Percentiles rank a stretch among this genome's conserved stretches.
Evolutionary conservation across 2,888 invertebrate species (phyloP).

Genomic region (Lordiphosa fenestrarum): DNA sequence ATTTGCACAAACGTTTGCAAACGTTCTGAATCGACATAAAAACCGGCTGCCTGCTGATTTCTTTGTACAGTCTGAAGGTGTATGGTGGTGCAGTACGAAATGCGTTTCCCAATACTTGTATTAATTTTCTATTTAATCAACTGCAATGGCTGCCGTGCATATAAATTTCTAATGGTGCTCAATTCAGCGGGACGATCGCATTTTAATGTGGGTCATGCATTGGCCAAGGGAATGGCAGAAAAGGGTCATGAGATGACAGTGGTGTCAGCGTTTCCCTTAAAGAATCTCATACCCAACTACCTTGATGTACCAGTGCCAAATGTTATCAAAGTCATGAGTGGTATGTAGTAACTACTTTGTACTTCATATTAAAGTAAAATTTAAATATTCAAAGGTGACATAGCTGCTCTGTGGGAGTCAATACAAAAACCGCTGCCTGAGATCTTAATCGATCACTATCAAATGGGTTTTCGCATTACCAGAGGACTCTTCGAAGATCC

Average conservation of each 20-base stretch:
- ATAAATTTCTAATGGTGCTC: slow-evolving; percentile 49
- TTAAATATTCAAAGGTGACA: slow-evolving; percentile 12
- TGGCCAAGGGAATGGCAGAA: slow-evolving; percentile 73
- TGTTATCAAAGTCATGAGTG: slow-evolving; percentile 21
- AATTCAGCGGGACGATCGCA: slow-evolving; percentile 55
- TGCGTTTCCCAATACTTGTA: slow-evolving; percentile 12
- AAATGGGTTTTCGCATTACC: slow-evolving; percentile 77
- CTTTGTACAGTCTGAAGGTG: not conserved
- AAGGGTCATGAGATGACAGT: slow-evolving; percentile 77
- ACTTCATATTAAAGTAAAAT: too few relatives aligned
- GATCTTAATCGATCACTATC: slow-evolving; percentile 31
- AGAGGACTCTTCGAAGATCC: slow-evolving; percentile 27
- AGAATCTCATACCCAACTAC: slow-evolving; percentile 59
- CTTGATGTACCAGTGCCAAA: slow-evolving; percentile 45
- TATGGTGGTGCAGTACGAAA: not conserved
- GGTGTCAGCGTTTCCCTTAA: slow-evolving; percentile 67
- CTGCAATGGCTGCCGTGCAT: slow-evolving; percentile 18
- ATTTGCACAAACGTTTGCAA: too few relatives aligned
- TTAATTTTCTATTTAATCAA: slow-evolving; percentile 10
- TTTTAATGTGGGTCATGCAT: slow-evolving; percentile 68
- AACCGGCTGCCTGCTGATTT: too few relatives aligned
- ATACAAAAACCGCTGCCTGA: slow-evolving; percentile 24
- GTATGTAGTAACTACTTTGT: not conserved
- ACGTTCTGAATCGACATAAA: too few relatives aligned
- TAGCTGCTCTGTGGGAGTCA: slow-evolving; percentile 30